Percentiles rank a stretch among this genome's conserved stretches.
These are phyloP conservation scores for Acanthopagrus latus DNA, from an alignment of 2,797 vertebrate species.

Conservation along the genomic window DNA sequence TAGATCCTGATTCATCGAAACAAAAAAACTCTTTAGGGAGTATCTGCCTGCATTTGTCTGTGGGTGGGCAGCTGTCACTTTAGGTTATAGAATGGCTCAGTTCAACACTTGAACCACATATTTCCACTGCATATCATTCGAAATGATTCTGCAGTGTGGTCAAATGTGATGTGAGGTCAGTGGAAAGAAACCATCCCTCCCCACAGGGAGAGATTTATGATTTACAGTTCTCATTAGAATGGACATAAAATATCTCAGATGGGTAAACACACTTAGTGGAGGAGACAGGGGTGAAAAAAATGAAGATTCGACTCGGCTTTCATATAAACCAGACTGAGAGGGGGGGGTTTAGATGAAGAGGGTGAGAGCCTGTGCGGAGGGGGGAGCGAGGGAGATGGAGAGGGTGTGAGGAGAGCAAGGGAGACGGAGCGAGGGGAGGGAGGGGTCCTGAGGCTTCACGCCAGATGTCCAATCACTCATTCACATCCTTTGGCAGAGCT, in stretches of 20 bases:
- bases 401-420: conserved; percentile 14
- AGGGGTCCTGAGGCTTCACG: conserved; percentile 1
- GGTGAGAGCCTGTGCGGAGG: conserved; percentile 34
- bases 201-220: conserved; percentile 27
- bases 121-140: conserved; percentile 2
- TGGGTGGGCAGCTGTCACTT: conserved; percentile 24
- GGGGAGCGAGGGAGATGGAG: conserved; percentile 32
- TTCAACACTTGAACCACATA: neutral
- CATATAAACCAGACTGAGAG: conserved; percentile 13
- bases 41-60: conserved; percentile 3
- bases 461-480: conserved; percentile 49
- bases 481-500: conserved; percentile 18
- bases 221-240: conserved; percentile 39
- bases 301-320: neutral
- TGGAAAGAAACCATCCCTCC: neutral
- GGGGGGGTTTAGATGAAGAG: conserved; percentile 28
- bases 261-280: conserved; percentile 42
- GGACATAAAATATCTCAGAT: conserved; percentile 37
- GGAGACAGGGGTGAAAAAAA: conserved; percentile 39
- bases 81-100: neutral
- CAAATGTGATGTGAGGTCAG: conserved; percentile 13
- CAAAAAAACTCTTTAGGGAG: conserved; percentile 1
- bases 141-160: conserved; percentile 8
- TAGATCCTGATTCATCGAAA: neutral
- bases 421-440: conserved; percentile 1